Evolutionary conservation across 1,140 invertebrate genomes (phyloP), one percentile per base, ranked within the genome.

Genomic region (Anoplolepis gracilipes): DNA sequence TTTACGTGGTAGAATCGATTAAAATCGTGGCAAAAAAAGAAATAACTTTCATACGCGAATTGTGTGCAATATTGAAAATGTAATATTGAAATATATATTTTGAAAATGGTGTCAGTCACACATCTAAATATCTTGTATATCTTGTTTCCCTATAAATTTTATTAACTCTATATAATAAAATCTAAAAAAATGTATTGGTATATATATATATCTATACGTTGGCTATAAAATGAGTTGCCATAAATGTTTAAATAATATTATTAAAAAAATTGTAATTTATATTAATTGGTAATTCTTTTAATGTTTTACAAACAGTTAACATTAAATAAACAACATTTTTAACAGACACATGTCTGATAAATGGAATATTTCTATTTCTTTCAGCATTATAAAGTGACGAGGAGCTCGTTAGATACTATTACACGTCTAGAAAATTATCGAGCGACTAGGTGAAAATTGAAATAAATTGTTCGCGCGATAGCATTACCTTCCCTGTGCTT

Each of bases 1-100:
- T 72, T 82, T 42, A 28, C 67, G 5, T 16, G 10, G 64, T 53
- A 8, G 25, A 59, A 33, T 72, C 25, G 53, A 82, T 82, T 82
- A 61, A 39, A 59, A 30, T 42, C 42, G 67, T 16, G 65, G 55
- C 67, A 16, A 59, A 61, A 82, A 39, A 55, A 49, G 42, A 46
- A 28, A 22, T 46, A 25, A 39, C 25, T 61, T 22, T 53, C 59
- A 61, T 59, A 33, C 16, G 19, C 36, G 33, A 70, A 33, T 70
- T 70, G 78, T 46, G n/a, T 7, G 77, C 16, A n/a, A 69, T 25
- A 55, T 55, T 28, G 46, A n/a, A 22, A 39, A 69, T 28, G 16
- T 28, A 67, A 53, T 19, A n/a, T 28, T 19, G 39, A 19, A 42
- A 62, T 77, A 2, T n/a, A 4, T 25, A 10, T 70, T 3, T 39